These are phyloP conservation scores for Protaetia brevitarsis DNA, from an alignment of 1,140 invertebrate species.

Conservation along the genomic window DNA sequence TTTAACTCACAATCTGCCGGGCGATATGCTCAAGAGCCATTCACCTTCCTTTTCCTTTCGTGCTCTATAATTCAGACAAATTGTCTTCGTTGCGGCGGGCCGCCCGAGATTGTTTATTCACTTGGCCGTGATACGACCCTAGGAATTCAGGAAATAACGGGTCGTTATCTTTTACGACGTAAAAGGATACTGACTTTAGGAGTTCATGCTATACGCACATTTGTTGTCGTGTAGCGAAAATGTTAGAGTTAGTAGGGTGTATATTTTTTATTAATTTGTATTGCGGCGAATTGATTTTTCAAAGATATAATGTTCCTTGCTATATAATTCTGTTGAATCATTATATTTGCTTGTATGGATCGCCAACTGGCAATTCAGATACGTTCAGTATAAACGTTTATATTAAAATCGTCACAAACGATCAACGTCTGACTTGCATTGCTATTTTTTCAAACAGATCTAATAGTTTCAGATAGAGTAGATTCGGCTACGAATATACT, in stretches of 20 bases:
- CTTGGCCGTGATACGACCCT: background rate
- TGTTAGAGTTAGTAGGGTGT: background rate
- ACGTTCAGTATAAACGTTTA: too few species aligned
- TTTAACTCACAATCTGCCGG: conserved; percentile 3
- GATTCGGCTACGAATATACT: too few species aligned
- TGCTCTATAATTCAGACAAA: conserved; percentile 11
- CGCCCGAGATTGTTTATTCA: conserved; percentile 10
- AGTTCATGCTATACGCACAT: background rate
- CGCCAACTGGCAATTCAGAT: too few species aligned
- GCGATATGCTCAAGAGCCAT: background rate
- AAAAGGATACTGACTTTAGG: background rate
- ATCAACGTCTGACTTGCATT: too few species aligned
- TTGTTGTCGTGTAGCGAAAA: background rate
- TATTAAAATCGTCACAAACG: too few species aligned
- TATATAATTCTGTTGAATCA: too few species aligned
- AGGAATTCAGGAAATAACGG: conserved; percentile 2
- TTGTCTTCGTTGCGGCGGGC: background rate
- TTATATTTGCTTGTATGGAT: too few species aligned
- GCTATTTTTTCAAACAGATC: too few species aligned
- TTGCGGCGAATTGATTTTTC: background rate
- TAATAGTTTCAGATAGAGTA: too few species aligned
- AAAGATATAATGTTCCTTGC: too few species aligned
- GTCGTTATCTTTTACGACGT: conserved; percentile 9
- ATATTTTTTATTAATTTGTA: background rate
- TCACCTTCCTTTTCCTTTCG: background rate